These are phyloP conservation scores for Eupithecia insigniata DNA, from an alignment of 2,888 invertebrate genomes.

Conservation along the genomic window DNA sequence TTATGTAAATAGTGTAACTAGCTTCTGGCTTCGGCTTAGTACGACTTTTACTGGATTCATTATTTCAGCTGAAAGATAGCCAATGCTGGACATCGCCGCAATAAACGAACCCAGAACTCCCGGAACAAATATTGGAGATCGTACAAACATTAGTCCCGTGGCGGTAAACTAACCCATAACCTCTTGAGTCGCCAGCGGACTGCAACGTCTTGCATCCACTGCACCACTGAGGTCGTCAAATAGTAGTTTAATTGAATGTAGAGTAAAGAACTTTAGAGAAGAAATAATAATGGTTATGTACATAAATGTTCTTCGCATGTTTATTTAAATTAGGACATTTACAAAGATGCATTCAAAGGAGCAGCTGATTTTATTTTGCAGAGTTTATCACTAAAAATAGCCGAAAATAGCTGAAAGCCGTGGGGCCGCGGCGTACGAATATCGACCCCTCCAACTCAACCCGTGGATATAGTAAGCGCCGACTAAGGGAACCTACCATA, in stretches of 20 bases:
- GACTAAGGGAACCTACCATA: no score
- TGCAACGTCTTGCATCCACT: no score
- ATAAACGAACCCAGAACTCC: background rate
- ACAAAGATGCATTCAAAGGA: background rate
- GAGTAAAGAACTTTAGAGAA: background rate
- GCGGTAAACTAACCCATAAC: background rate
- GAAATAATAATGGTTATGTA: no score
- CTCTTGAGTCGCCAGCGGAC: background rate
- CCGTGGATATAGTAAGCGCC: no score
- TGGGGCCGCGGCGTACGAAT: no score
- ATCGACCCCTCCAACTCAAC: no score
- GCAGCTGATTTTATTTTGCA: background rate
- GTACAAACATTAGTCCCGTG: background rate
- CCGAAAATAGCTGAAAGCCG: no score
- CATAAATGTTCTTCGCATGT: no score
- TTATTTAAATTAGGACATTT: background rate
- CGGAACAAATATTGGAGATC: no score
- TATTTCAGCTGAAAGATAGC: background rate
- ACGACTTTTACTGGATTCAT: background rate
- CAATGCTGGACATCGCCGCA: background rate
- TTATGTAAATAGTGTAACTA: background rate
- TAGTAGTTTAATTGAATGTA: no score
- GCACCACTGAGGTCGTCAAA: no score
- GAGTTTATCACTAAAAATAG: no score
- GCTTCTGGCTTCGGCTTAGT: background rate